Base-by-base conservation (phyloP, 1,140 invertebrate genomes). In the Drosophila funebris region DNA sequence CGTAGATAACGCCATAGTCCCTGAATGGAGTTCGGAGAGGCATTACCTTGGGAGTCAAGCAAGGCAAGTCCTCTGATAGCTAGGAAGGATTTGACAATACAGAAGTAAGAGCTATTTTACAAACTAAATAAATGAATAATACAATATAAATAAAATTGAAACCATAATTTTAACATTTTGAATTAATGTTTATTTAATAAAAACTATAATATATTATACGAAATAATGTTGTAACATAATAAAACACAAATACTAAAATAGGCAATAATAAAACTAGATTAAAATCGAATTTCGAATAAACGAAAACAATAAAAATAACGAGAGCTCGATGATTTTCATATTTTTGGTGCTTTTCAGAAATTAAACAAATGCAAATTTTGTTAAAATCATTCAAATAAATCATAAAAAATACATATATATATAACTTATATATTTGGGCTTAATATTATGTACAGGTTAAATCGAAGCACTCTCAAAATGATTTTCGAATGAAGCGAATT, bases 191-290 rank as follows among this genome's bases (percentile, higher is more conserved):
- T 81, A 60, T 81, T 81, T 53, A 83, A 78, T 82, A 82, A 78
- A 82, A 81, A 66, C 67, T 75, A 81, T 58, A 31, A 63, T 41
- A 11, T 52, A 78, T 70, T 57, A 44, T 74, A 70, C 20, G 43
- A 43, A 78, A 75, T 58, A 63, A 48, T 54, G 56, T 56, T 76
- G 70, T 69, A 85, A 80, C 60, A 73, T 67, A 76, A 85, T 81
- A 73, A 76, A 81, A 85, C 66, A 80, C 69, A 70, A 85, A 71
- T 77, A 80, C 64, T 73, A 77, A 85, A 74, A 62, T 74, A 70
- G 50, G 29, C 31, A 64, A 62, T 48, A 53, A 85, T 76, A 71
- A 74, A 84, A 56, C 61, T 74, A 80, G 16, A 18, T 48, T 58
- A 76, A 69, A 87, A 81, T 67, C 63, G 53, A 74, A 66, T 74